Evolutionary conservation across 1,140 invertebrate species (phyloP), one percentile per base, ranked within the genome.

Genomic region (Aleiodes sp.): DNA sequence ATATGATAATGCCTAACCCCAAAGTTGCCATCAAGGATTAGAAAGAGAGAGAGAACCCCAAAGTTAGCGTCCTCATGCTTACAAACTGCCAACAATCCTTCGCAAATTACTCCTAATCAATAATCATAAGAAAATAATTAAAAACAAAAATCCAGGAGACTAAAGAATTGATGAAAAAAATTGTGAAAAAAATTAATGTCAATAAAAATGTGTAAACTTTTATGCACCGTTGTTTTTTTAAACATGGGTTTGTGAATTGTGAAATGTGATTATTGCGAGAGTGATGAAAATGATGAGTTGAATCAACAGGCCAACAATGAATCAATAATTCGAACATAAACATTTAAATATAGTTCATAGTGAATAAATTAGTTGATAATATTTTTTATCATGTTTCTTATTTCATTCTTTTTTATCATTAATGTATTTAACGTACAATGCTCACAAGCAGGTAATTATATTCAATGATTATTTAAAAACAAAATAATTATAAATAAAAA

Each of bases 281-380:
- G 12, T 24, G 16, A 52, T 52, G 46, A 52, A 21, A 24, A 52
- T 52, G 21, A 43, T 16, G 39, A 43, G 39, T n/a, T 52, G 46
- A 52, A 52, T 16, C 46, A 52, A 52, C 46, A 52, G 46, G 46
- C 46, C 46, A 52, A 43, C 39, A 14, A 52, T 52, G 46, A 52
- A 52, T 52, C 46, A 52, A 52, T 52, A 52, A 52, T 52, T 43
- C 19, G 39, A 43, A n/a, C n/a, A n/a, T n/a, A n/a, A n/a, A n/a
- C n/a, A n/a, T n/a, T n/a, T n/a, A n/a, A n/a, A n/a, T n/a, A n/a
- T n/a, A n/a, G n/a, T n/a, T n/a, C n/a, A n/a, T n/a, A n/a, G n/a
- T n/a, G n/a, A n/a, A n/a, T n/a, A n/a, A n/a, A n/a, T n/a, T n/a
- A n/a, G n/a, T n/a, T n/a, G n/a, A n/a, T n/a, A n/a, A n/a, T n/a